Evolutionary conservation across 2,113 vertebrate species (phyloP).

Genomic region (Gavia stellata): DNA sequence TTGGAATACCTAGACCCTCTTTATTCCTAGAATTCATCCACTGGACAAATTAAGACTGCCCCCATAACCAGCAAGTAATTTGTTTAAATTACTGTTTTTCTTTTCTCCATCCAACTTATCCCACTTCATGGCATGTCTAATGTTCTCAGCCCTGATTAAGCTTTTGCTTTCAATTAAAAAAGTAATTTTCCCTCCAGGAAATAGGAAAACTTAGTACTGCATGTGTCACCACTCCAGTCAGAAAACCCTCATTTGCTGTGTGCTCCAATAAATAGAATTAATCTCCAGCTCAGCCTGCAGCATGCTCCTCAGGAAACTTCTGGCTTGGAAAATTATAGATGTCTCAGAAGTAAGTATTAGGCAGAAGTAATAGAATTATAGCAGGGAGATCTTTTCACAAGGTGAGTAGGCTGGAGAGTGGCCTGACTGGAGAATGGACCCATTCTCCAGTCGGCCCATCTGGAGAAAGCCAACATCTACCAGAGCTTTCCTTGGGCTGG

Average conservation of each 20-base stretch:
- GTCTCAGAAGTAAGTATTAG: background rate
- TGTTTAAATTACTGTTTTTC: background rate
- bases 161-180: background rate
- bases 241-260: background rate
- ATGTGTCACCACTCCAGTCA: background rate
- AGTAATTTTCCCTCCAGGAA: constrained; percentile 3
- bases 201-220: background rate
- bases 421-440: background rate
- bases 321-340: background rate
- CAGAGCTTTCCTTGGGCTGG: background rate
- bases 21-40: background rate
- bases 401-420: background rate
- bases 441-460: background rate
- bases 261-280: background rate
- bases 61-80: background rate
- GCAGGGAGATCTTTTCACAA: background rate
- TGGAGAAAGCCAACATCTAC: background rate
- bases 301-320: background rate
- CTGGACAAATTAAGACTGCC: background rate
- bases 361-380: background rate
- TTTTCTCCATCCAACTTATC: background rate
- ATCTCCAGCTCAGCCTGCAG: background rate
- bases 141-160: background rate
- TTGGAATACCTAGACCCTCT: background rate
- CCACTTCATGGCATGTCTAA: background rate